Evolutionary conservation across 2,113 vertebrate species (phyloP).

Genomic region (Chunga burmeisteri): DNA sequence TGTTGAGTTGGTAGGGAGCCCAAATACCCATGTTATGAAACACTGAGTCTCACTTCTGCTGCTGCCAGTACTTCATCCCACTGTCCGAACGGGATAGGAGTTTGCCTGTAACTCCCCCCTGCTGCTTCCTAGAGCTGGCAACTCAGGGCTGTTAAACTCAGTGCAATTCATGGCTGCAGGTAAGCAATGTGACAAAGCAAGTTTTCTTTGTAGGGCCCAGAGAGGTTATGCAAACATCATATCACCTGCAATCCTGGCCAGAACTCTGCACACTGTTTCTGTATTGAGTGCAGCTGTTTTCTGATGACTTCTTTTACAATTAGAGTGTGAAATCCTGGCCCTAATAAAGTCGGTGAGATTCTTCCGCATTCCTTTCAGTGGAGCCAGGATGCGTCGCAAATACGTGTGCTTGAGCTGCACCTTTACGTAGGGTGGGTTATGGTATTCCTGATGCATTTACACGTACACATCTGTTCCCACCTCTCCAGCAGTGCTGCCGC

Average conservation of each 20-base stretch:
- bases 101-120: background rate
- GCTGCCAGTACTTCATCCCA: background rate
- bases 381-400: background rate
- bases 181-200: background rate
- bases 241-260: background rate
- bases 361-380: background rate
- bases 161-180: background rate
- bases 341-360: background rate
- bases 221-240: background rate
- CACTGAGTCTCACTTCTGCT: background rate
- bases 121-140: background rate
- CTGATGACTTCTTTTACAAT: background rate
- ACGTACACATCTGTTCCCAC: accelerated
- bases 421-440: background rate
- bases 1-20: background rate
- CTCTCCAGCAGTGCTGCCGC: background rate
- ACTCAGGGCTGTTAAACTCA: background rate
- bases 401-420: background rate
- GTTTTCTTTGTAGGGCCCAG: background rate
- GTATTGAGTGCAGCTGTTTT: background rate
- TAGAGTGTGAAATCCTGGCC: background rate
- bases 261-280: background rate
- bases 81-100: background rate
- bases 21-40: background rate
- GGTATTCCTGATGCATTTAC: background rate